Base-by-base conservation (phyloP, 2,888 invertebrate species). In the Lampropteryx suffumata region DNA sequence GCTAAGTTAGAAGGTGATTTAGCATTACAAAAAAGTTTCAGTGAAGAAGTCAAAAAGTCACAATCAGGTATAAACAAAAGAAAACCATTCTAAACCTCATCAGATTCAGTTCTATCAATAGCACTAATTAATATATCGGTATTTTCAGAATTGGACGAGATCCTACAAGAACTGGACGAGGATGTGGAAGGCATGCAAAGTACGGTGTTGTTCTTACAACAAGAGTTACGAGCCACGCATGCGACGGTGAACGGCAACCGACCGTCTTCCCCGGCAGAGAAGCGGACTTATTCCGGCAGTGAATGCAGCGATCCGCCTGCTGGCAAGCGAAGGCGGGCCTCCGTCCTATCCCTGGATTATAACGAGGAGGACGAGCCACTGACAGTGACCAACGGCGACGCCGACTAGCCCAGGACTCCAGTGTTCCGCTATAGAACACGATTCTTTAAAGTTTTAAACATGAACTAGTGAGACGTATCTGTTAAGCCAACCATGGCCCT, bases 181-280 rank as follows among this genome's bases (percentile, higher is more conserved):
- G 98, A 99, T 80, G 96, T 98, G 29, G 99, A 99, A 84, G 98
- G 98, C 13, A 98, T 99, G 98, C 99, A 99, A 91, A 97, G 98
- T 77, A 98, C 98, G 57, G 98, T 99, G 73, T 92, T 97, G 82
- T 96, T 96, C 85, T 92, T 99, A 53, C 98, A 99, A 76, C 97
- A 97, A 79, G 98, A 99, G 84, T 88, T 99, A 54, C 94, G 97
- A 51, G 96, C 97, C 67, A 92, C 96, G 8, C 90, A 89, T 52
- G 84, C 89, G 27, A 75, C 79, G 1, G 82, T 88, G 55, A 91
- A 90, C 64, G 88, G 90, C 45, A 80, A 76, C 52, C 58, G 71
- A 51, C 64, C 72, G 32, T 56, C 77, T 1, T 67, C 82, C 10
- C 79, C 84, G 21, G 73, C 78, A 7, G 90, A 88, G 55, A 91